Evolutionary conservation across 1,140 invertebrate genomes (phyloP).

Genomic region (Drosophila pseudoananassae): DNA sequence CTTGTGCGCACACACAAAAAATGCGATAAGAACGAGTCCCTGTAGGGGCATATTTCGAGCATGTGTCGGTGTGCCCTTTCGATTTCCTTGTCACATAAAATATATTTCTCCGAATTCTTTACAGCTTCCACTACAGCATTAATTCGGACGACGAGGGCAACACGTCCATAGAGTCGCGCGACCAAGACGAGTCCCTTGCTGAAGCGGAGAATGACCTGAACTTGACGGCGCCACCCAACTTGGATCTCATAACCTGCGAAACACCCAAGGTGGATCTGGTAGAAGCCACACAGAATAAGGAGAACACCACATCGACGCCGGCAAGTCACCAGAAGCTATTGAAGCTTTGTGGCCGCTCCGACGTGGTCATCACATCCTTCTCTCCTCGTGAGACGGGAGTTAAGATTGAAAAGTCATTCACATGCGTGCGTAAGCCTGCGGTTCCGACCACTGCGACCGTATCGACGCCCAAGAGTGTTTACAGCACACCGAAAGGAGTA

Average conservation of each 20-base stretch:
- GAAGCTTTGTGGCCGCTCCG: constrained; percentile 61
- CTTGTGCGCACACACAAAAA: constrained; percentile 10
- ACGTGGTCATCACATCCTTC: constrained; percentile 74
- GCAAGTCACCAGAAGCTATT: constrained; percentile 49
- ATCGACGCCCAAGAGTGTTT: constrained; percentile 68
- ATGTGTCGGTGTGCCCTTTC: constrained; percentile 9
- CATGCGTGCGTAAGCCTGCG: constrained; percentile 52
- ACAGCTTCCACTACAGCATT: constrained; percentile 72
- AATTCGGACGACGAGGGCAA: constrained; percentile 79
- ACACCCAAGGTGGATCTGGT: constrained; percentile 70
- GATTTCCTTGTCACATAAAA: background rate
- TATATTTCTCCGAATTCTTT: constrained; percentile 15
- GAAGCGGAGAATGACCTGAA: constrained; percentile 15
- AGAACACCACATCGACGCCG: constrained; percentile 61
- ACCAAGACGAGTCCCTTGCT: constrained; percentile 20
- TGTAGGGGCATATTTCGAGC: constrained; percentile 9
- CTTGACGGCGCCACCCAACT: constrained; percentile 29
- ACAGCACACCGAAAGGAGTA: constrained; percentile 74
- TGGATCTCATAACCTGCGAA: constrained; percentile 14
- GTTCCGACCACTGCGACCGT: constrained; percentile 25
- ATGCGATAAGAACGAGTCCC: background rate
- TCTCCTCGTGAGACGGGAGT: constrained; percentile 76
- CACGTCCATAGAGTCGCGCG: constrained; percentile 61
- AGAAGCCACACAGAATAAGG: constrained; percentile 74
- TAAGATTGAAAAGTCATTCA: constrained; percentile 72